Base-by-base conservation (phyloP, 2,113 vertebrate genomes). In the Nibea albiflora region DNA sequence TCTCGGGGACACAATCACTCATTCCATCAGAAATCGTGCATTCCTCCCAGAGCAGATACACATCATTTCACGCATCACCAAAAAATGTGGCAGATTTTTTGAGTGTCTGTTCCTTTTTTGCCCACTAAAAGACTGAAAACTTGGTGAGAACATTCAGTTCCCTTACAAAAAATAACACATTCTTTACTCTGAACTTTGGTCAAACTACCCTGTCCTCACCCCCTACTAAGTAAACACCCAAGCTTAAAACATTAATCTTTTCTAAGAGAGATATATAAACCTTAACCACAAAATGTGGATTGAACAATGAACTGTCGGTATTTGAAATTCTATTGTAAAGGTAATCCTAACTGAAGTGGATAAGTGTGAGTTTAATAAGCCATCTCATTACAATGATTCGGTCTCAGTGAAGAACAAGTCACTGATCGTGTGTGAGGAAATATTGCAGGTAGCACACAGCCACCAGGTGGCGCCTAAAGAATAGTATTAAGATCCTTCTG, bases 391-490 rank as follows among this genome's bases (percentile, higher is more conserved):
- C 10, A 53, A 15, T 12, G 24, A 2, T 39, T 68, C 10, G 50
- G 39, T 9, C 46, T 68, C 2, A 22, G 19, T 68, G 6, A 5
- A 28, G 5, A 49, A 24, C 5, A 66, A 65, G 12, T 28, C 22
- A 42, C 19, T 47, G 11, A 19, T 35, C 4, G 5, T 66, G 44
- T 53, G 3, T 46, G 65, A 24, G 2, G 16, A 39, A 24, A 35
- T 1, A 47, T 56, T 72, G 54, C 10, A 10, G 3, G n/a, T 28
- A 57, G 26, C 31, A 50, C 0, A 19, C 57, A 15, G 3, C 94
- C 95, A 95, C 85, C 80, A 95, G 94, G 76, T 87, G 94, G 93
- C 85, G 88, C 91, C 67, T 62, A 62, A 63, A 88, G 76, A 80
- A 83, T 80, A 56, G 15, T 66, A 46, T 80, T 73, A 12, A 74